Evolutionary conservation across 2,797 vertebrate species (phyloP).

Genomic region (Tolypeutes matacus): DNA sequence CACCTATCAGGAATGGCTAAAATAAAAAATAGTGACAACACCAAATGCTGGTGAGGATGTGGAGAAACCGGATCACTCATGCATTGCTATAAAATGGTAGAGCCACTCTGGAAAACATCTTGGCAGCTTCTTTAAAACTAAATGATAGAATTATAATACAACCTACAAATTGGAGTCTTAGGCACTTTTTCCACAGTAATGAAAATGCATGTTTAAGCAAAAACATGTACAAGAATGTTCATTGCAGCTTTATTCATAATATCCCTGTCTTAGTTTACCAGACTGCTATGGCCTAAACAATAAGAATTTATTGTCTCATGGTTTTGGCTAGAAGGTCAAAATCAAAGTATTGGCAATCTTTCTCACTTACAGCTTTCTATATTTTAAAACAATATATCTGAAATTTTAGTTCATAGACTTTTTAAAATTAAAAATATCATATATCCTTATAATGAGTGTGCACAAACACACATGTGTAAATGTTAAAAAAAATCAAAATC

Average conservation of each 20-base stretch:
- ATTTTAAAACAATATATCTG: background rate
- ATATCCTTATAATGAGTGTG: background rate
- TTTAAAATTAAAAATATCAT: background rate
- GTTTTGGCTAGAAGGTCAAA: too few species aligned
- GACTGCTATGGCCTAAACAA: too few species aligned
- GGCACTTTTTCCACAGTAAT: background rate
- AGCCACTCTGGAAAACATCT: background rate
- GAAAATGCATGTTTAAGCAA: background rate
- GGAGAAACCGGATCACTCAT: background rate
- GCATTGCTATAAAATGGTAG: background rate
- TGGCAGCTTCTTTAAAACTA: background rate
- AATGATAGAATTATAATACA: background rate
- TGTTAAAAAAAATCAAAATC: background rate
- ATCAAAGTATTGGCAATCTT: background rate
- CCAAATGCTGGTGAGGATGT: background rate
- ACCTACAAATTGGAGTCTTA: background rate
- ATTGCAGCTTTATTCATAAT: background rate
- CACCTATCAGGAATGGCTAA: background rate
- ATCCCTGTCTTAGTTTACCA: background rate
- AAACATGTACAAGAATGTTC: background rate
- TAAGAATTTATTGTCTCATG: too few species aligned
- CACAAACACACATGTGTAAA: background rate
- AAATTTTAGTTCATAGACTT: background rate
- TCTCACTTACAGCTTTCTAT: background rate
- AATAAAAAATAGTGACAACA: background rate